Percentiles rank a stretch among this genome's conserved stretches.
Evolutionary conservation across 2,113 vertebrate species (phyloP).

Genomic region (Spilogale gracilis): DNA sequence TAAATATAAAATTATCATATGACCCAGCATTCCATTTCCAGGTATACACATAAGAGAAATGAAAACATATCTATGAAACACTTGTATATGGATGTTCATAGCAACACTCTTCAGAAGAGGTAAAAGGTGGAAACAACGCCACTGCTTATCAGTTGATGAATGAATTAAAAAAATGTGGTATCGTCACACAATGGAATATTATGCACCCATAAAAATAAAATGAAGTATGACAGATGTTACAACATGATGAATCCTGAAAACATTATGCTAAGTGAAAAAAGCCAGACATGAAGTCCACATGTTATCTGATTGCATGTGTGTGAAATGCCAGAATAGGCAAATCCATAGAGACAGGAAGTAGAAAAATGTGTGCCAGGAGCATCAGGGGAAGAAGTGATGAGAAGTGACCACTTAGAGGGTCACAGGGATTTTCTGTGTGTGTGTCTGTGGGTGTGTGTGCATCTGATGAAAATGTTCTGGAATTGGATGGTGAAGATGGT

Average conservation of each 20-base stretch:
- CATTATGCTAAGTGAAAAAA: background rate
- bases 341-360: background rate
- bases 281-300: background rate
- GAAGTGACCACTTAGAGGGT: background rate
- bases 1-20: background rate
- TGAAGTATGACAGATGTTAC: background rate
- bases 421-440: background rate
- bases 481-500: background rate
- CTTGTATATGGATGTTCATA: background rate
- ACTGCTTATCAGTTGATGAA: background rate
- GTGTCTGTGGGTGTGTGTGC: background rate
- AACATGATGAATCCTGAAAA: background rate
- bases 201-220: background rate
- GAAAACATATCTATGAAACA: background rate
- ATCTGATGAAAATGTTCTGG: background rate
- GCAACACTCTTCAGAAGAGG: background rate
- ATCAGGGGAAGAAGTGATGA: no score
- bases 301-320: background rate
- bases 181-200: background rate
- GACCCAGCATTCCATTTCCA: background rate
- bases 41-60: background rate
- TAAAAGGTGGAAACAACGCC: background rate
- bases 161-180: background rate
- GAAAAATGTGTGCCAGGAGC: background rate
- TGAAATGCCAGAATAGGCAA: background rate